Conservation (phyloP, 2,888 invertebrate genomes). For the Stenichneumon culpator region DNA sequence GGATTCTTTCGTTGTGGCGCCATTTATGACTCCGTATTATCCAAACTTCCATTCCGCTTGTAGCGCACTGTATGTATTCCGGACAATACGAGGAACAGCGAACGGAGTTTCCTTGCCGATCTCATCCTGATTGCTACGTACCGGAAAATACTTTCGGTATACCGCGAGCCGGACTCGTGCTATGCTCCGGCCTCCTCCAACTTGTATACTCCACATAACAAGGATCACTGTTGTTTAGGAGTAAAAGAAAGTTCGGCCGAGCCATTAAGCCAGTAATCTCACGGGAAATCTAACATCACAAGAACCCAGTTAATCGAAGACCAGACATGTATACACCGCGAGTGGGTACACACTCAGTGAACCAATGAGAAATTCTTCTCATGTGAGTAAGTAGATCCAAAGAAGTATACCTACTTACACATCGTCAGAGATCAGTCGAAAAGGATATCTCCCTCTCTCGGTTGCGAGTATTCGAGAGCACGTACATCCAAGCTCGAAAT, state of each 20-base stretch:
- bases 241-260: slow-evolving; percentile 61
- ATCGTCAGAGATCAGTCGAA: slow-evolving; percentile 62
- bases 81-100: slow-evolving; percentile 17
- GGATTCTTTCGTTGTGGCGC: slow-evolving; percentile 68
- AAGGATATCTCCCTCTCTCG: slow-evolving; percentile 34
- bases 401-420: slow-evolving; percentile 24
- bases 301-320: slow-evolving; percentile 65
- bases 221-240: slow-evolving; percentile 66
- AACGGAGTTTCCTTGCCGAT: slow-evolving; percentile 55
- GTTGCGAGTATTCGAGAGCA: slow-evolving; percentile 49
- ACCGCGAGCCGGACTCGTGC: background rate
- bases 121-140: slow-evolving; percentile 52
- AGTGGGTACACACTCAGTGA: slow-evolving; percentile 28
- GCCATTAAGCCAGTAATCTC: slow-evolving; percentile 67
- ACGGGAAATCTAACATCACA: slow-evolving; percentile 67
- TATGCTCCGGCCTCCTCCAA: background rate
- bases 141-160: slow-evolving; percentile 53
- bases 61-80: slow-evolving; percentile 22
- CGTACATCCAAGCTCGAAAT: slow-evolving; percentile 41
- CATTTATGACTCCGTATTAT: slow-evolving; percentile 68
- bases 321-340: slow-evolving; percentile 11
- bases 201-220: slow-evolving; percentile 34
- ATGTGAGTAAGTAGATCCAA: slow-evolving; percentile 35
- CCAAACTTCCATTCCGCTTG: slow-evolving; percentile 50
- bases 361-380: slow-evolving; percentile 46